Evolutionary conservation across 2,888 invertebrate species (phyloP).

Genomic region (Amphiduros pacificus): DNA sequence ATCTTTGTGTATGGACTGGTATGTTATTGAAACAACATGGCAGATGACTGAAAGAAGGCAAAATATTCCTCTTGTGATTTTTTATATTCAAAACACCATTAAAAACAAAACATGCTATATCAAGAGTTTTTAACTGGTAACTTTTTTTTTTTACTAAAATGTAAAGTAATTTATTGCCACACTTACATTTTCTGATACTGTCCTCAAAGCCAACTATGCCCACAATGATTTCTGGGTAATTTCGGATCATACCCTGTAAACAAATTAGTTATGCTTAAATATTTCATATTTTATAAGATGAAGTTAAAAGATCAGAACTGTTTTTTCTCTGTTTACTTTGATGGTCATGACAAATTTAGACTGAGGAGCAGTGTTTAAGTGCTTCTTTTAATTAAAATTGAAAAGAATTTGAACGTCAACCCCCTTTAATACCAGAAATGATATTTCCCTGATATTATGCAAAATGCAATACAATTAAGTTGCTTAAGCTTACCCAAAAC

Average conservation of each 20-base stretch:
- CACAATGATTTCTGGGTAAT: slow-evolving; percentile 66
- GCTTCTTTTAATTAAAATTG: not conserved
- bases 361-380: not conserved
- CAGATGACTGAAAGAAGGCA: slow-evolving; percentile 73
- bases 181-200: slow-evolving; percentile 81
- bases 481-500: slow-evolving; percentile 71
- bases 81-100: no score
- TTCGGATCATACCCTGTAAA: slow-evolving; percentile 52
- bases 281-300: not conserved
- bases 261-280: not conserved
- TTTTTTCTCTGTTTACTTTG: no score
- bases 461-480: not conserved
- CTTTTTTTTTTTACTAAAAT: no score
- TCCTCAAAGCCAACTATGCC: slow-evolving; percentile 89
- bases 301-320: not conserved
- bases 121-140: no score
- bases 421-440: not conserved
- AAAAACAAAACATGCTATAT: no score
- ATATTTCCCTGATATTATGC: not conserved
- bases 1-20: slow-evolving; percentile 86
- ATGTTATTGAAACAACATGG: slow-evolving; percentile 95
- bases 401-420: not conserved
- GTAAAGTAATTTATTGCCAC: not conserved
- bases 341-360: no score
- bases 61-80: no score